Evolutionary conservation across 2,797 vertebrate genomes (phyloP).

Genomic region (Scleropages formosus): DNA sequence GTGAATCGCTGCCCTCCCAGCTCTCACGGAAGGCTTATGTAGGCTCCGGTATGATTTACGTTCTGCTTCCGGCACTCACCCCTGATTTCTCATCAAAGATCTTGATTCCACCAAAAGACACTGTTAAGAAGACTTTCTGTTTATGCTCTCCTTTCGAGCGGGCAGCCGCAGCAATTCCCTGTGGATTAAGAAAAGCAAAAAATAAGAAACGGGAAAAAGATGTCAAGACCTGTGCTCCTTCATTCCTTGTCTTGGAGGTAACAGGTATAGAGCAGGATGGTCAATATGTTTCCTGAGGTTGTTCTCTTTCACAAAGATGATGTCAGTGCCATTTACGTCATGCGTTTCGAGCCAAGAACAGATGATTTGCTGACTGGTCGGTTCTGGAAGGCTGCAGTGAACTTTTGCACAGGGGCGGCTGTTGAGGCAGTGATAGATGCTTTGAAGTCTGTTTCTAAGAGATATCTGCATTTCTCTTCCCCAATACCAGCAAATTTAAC

Average conservation of each 20-base stretch:
- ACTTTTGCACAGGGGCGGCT: slow-evolving; percentile 43
- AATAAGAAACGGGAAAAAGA: slow-evolving; percentile 8
- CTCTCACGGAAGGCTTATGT: neutral
- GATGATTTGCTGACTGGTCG: slow-evolving; percentile 60
- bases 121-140: slow-evolving; percentile 95
- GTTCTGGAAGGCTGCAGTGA: slow-evolving; percentile 29
- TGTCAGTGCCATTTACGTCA: neutral
- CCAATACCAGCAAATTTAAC: slow-evolving; percentile 57
- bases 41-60: neutral
- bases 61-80: slow-evolving; percentile 73
- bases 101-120: slow-evolving; percentile 98
- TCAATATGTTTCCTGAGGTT: slow-evolving; percentile 50
- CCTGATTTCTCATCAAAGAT: slow-evolving; percentile 98
- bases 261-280: slow-evolving; percentile 62
- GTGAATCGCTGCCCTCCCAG: neutral
- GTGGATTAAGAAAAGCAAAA: slow-evolving; percentile 39
- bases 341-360: neutral
- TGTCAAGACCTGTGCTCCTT: slow-evolving; percentile 24
- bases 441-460: slow-evolving; percentile 58
- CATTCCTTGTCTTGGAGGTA: slow-evolving; percentile 39
- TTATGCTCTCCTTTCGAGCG: slow-evolving; percentile 98
- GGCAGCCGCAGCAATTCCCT: slow-evolving; percentile 90
- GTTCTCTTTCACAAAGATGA: slow-evolving; percentile 19
- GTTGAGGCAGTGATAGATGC: slow-evolving; percentile 50
- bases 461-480: slow-evolving; percentile 39